Base-by-base conservation (phyloP, 1,140 invertebrate genomes). In the Scaptomyza graminum region DNA sequence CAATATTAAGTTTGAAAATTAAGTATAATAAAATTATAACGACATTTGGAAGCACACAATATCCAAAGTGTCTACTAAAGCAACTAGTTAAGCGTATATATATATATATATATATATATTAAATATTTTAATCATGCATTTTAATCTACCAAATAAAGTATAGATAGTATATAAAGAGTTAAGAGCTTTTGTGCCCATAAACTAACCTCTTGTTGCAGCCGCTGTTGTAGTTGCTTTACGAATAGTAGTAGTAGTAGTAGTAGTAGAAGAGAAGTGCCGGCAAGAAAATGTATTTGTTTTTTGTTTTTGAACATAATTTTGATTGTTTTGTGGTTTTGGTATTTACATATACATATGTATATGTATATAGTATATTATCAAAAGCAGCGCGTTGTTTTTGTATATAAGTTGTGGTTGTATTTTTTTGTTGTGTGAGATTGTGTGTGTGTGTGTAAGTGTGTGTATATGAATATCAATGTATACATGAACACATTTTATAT, bases 151-250 rank as follows among this genome's bases (percentile, higher is more conserved):
- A 25, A 9, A 6, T 12, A 34, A 11, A 18, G 13, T 13, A 44
- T 73, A 73, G 55, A 25, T 61, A 61, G 51, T 51, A 66, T 13
- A 34, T 59, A 67, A 22, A 65, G 54, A 66, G 54, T 71, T 52
- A 41, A 71, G 62, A 71, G 68, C 61, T 13, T 13, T 65, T 15
- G 46, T 68, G 79, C 73, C 41, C 80, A 66, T 82, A 62, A 50
- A 85, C 82, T 85, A 85, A 85, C 82, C 82, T 85, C 82, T 85
- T 85, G 82, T 85, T 85, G 82, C 82, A 85, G 82, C 82, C 78
- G 82, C 64, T 85, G 82, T 68, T 85, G 82, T 64, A 85, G 82
- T 82, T 87, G 82, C 82, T 85, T 87, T 85, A 87, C 82, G 79
- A 75, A 72, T 84, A 78, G 81, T 34, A 34, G 31, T 34, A 9